Conservation (phyloP, 2,888 invertebrate species). For the Mythimna loreyi region DNA sequence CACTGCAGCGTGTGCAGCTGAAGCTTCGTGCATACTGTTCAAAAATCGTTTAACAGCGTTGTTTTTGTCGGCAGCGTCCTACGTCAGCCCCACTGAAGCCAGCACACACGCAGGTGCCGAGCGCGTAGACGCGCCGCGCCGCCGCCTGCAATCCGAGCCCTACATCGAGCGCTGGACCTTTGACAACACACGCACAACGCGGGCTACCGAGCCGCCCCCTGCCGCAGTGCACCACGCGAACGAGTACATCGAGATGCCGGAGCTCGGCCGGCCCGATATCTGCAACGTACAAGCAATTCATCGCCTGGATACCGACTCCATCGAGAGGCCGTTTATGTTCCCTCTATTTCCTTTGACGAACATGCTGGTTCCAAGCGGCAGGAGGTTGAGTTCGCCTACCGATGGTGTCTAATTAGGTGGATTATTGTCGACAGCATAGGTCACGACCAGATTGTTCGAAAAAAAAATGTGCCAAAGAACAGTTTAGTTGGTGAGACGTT, state of each 20-base stretch:
- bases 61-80: conserved; percentile 71
- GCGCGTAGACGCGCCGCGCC: conserved; percentile 22
- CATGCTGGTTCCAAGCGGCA: neutral
- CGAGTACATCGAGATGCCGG: conserved; percentile 20
- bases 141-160: conserved; percentile 61
- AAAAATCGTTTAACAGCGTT: conserved; percentile 5
- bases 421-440: neutral
- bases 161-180: conserved; percentile 77
- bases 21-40: neutral
- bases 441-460: neutral
- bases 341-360: neutral
- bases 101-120: conserved; percentile 35
- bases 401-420: no score
- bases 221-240: neutral
- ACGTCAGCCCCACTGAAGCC: conserved; percentile 71
- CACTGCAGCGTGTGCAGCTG: no score
- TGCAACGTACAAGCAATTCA: no score
- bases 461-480: conserved; percentile 1
- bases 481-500: no score
- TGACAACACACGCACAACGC: conserved; percentile 71
- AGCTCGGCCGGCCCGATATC: neutral
- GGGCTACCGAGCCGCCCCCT: no score
- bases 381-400: neutral
- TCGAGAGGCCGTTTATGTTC: no score
- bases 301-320: neutral